Conservation (phyloP, 2,113 vertebrate genomes). For the Genyomyrus donnyi region DNA sequence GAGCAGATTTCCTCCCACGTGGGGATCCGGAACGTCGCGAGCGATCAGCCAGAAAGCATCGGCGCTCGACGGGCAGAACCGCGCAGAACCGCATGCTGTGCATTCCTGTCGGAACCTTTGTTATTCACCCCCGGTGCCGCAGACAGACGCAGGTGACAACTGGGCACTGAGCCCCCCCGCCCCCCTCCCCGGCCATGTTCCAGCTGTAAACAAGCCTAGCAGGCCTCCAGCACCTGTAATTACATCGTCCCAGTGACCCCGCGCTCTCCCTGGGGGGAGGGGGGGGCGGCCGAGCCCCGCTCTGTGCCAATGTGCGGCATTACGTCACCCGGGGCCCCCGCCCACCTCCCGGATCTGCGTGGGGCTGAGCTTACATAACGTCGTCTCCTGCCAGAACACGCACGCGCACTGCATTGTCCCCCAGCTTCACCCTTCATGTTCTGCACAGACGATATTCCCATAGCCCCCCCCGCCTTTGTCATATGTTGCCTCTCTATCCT, state of each 20-base stretch:
- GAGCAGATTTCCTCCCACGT: not conserved
- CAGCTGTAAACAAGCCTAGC: not conserved
- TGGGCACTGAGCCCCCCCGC: not conserved
- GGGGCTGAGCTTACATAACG: slow-evolving; percentile 12
- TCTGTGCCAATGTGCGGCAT: not conserved
- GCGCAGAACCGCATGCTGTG: not conserved
- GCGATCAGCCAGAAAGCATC: not conserved
- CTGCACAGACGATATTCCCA: not conserved
- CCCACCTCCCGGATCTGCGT: not conserved
- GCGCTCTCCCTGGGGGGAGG: not conserved
- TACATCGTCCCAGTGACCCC: not conserved
- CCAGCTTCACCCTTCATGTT: not conserved
- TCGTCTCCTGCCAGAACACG: slow-evolving; percentile 21
- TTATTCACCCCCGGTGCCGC: not conserved
- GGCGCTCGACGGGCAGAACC: too few relatives aligned
- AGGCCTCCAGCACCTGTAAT: not conserved
- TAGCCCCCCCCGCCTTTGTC: not conserved
- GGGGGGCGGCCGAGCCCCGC: not conserved
- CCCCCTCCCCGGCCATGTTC: not conserved
- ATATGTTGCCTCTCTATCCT: not conserved
- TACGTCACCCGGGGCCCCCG: not conserved
- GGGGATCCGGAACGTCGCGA: not conserved
- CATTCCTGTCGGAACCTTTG: not conserved
- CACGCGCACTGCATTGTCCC: not conserved
- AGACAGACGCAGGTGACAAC: not conserved